Evolutionary conservation across 1,140 invertebrate genomes (phyloP), one percentile per base, ranked within the genome.

Genomic region (Drosophila setifemur): DNA sequence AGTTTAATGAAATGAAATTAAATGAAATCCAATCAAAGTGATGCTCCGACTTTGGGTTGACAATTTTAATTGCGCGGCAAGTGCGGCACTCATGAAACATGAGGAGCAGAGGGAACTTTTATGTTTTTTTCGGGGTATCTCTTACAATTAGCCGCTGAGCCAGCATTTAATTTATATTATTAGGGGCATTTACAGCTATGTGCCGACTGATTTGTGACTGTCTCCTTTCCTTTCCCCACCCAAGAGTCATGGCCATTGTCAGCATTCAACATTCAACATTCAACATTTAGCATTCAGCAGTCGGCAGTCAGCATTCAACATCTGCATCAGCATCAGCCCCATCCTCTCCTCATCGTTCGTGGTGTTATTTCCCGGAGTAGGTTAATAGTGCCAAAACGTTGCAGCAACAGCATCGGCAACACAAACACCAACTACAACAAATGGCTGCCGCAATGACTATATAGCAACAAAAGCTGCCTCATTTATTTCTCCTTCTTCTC

Each of bases 321-420:
- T 39, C 63, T 40, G 53, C 63, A 58, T 40, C 75, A 47, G 44
- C 70, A 63, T 73, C 72, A 54, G 61, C 66, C 69, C 76, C 77
- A 82, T 72, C 70, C 69, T 77, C 69, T 70, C 82, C 63, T 78
- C 64, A 55, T 79, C 74, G 74, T 75, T 85, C 60, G 66, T 83
- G 79, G 75, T 79, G 71, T 86, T 82, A 70, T 53, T 67, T 42
- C 29, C 23, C 70, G 53, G 67, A 83, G 79, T 83, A 83, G 79
- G 79, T 83, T 83, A 83, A 83, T 83, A 85, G 79, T 83, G 74
- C 79, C 79, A 83, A 83, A 83, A 83, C 79, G 79, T 79, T 83
- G 76, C 76, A 70, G 53, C 45, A 73, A 47, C 37, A 18, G 26
- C 70, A 54, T n/a, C n/a, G n/a, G n/a, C n/a, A n/a, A n/a, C n/a